These are phyloP conservation scores for Globicephala melas DNA, from an alignment of 2,113 vertebrate species.

Conservation along the genomic window DNA sequence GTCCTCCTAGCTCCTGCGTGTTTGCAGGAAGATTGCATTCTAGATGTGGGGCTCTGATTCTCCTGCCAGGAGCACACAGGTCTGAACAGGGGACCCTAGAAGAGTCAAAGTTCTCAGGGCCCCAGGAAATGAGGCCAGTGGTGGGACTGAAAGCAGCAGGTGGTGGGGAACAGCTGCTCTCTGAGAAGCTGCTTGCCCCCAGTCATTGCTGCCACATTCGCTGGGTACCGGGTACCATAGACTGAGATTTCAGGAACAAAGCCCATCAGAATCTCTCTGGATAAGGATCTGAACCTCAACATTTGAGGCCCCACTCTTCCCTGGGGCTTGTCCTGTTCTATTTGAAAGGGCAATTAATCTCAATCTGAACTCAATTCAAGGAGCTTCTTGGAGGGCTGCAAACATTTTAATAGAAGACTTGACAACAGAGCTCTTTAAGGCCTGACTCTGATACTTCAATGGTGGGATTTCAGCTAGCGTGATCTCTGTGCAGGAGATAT, in stretches of 20 bases:
- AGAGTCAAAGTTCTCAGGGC: background rate
- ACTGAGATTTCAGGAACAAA: background rate
- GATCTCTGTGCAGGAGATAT: background rate
- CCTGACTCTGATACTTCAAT: background rate
- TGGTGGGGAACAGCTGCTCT: background rate
- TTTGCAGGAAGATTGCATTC: background rate
- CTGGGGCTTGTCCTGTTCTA: background rate
- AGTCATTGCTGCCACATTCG: background rate
- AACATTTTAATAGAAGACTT: background rate
- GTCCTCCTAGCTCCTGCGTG: background rate
- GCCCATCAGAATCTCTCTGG: background rate
- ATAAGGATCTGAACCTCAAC: background rate
- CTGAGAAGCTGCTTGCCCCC: background rate
- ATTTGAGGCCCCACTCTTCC: background rate
- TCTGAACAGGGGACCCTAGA: background rate
- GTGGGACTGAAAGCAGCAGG: background rate
- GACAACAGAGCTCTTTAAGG: background rate
- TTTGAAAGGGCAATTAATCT: background rate
- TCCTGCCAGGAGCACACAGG: background rate
- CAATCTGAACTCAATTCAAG: background rate
- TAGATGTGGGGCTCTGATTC: background rate
- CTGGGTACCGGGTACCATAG: background rate
- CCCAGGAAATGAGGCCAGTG: fast-evolving
- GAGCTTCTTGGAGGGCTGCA: background rate
- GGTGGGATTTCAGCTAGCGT: background rate